Base-by-base conservation (phyloP, 2,888 invertebrate species). In the Nephrocerus scutellatus region DNA sequence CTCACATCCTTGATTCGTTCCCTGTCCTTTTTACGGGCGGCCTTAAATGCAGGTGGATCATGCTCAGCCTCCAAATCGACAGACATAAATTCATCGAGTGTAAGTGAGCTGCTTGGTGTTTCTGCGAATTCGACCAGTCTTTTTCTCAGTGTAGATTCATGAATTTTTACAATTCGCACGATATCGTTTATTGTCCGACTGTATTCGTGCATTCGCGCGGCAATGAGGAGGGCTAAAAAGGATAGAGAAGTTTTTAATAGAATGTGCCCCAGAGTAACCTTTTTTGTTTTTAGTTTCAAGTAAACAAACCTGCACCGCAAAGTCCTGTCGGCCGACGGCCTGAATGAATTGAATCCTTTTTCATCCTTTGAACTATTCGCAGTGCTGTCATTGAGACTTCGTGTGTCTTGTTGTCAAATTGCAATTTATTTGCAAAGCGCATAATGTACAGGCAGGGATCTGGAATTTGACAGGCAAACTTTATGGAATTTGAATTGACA, bases 401-500 rank as follows among this genome's bases (percentile, higher is more conserved):
- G 57, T 95, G 91, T 9, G 89, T 87, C 69, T 92, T 92, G 2
- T 84, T 82, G 1, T 84, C 92, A 60, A 96, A 86, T 62, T 95
- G 87, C 38, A 98, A 72, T 59, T 88, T 85, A 46, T 90, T 84
- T 19, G 96, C 91, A 70, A 96, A 98, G 38, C 98, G 79, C 60
- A 93, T 76, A 37, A 98, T 89, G 64, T 95, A 97, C 36, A 97
- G 70, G 63, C 93, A 95, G 1, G 97, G 98, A 77, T 98, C 95
- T 82, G 72, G 1, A 72, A 72, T 36, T 8, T 8, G 22, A 22
- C 10, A 10, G 7, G 22, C 22, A 10, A 7, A 22, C 7, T 22
- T 7, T 22, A 10, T 7, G 22, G 22, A 22, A 22, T 22, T 22
- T 22, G 8, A 22, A 10, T 22, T 22, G 22, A 10, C 22, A 22